These are phyloP conservation scores for Isurus oxyrinchus DNA, from an alignment of 2,113 vertebrate species.

Conservation along the genomic window DNA sequence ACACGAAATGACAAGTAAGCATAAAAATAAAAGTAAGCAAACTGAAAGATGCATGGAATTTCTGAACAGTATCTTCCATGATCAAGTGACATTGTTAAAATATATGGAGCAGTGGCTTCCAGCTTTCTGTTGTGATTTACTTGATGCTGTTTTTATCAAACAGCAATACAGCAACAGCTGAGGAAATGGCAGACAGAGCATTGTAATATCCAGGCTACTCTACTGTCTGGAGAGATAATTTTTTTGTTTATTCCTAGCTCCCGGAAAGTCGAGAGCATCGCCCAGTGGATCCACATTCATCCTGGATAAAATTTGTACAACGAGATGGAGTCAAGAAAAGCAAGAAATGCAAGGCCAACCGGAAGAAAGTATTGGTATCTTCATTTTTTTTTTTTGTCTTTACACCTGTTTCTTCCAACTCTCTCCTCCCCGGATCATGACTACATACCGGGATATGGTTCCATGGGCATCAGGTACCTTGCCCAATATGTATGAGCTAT, in stretches of 20 bases:
- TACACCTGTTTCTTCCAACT: background rate
- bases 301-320: constrained; percentile 90
- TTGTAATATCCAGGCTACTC: background rate
- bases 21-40: background rate
- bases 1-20: background rate
- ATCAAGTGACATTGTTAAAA: background rate
- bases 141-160: background rate
- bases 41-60: background rate
- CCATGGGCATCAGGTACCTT: background rate
- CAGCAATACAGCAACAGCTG: background rate
- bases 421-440: too few relatives aligned
- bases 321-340: constrained; percentile 59
- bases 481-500: background rate
- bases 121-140: background rate
- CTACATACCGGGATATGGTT: background rate
- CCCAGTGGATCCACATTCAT: constrained; percentile 73
- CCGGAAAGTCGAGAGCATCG: constrained; percentile 59
- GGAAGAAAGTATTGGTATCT: constrained; percentile 74
- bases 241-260: constrained; percentile 52
- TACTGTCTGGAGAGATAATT: background rate
- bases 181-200: background rate
- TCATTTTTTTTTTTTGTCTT: background rate
- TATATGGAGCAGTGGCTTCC: background rate
- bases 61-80: background rate
- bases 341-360: constrained; percentile 70